Percentiles rank a stretch among this genome's conserved stretches.
Evolutionary conservation across 2,888 invertebrate species (phyloP).

Genomic region (Dorcus hopei): DNA sequence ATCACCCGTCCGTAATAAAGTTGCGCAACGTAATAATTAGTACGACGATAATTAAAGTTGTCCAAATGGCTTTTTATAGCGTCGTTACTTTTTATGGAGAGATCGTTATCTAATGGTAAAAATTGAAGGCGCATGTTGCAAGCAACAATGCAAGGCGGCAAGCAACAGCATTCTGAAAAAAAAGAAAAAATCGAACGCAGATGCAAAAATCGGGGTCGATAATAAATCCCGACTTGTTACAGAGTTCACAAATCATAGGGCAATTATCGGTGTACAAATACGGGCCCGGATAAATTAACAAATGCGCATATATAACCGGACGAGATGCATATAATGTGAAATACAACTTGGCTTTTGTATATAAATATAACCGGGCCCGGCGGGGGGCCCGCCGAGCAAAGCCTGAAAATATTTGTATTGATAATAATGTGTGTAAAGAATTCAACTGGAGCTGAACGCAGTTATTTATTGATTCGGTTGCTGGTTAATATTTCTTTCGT

Average conservation of each 20-base stretch:
- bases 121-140: not conserved
- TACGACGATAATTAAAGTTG: constrained; percentile 14
- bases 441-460: constrained; percentile 18
- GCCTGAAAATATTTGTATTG: constrained; percentile 32
- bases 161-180: no score
- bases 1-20: constrained; percentile 15
- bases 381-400: constrained; percentile 27
- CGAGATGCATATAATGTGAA: constrained; percentile 32
- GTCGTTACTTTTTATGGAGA: constrained; percentile 1
- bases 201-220: not conserved
- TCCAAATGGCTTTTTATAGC: constrained; percentile 12
- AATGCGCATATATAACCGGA: constrained; percentile 30
- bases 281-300: constrained; percentile 41
- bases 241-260: constrained; percentile 43
- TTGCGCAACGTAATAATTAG: constrained; percentile 18
- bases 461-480: constrained; percentile 18
- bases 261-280: constrained; percentile 44
- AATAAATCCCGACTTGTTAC: constrained; percentile 18
- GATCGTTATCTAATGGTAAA: constrained; percentile 7
- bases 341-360: constrained; percentile 35
- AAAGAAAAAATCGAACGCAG: no score
- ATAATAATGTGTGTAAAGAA: constrained; percentile 22
- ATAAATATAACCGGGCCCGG: constrained; percentile 30
- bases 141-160: no score
- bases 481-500: constrained; percentile 14